Base-by-base conservation (phyloP, 2,113 vertebrate genomes). In the Tetrax tetrax region DNA sequence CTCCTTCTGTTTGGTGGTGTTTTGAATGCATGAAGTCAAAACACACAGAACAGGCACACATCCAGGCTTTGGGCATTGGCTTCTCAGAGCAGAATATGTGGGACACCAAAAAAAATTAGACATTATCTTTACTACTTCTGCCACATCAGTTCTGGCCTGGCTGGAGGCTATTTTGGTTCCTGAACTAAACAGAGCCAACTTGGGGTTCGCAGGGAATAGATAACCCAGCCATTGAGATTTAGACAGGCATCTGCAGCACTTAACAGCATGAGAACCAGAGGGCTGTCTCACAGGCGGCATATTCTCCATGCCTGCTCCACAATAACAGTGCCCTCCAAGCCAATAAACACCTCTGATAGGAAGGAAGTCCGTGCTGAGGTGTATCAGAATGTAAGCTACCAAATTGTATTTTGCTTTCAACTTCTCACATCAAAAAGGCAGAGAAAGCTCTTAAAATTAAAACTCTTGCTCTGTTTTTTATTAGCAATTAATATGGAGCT, bases 391-490 rank as follows among this genome's bases (percentile, higher is more conserved):
- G 20, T 50, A 78, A 79, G 20, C 6, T 85, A 50, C 25, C 22
- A 71, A 31, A 14, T 2, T 27, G 16, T 28, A 29, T 43, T 84
- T 89, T 82, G 41, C 41, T 94, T 79, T 54, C 35, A 63, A 28
- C 45, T 57, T 85, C 66, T 59, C 64, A 15, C 38, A 75, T 68
- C 33, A 57, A 60, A 93, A 86, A 85, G 27, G 11, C 23, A 41
- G n/a, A 80, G 41, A 15, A 96, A 87, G 24, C 22, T 53, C 78
- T 94, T 90, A 82, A 80, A 88, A 74, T 76, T 7, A 85, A 93
- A 66, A 41, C 3, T 6, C 20, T 72, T 93, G 18, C 9, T 71
- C 51, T 87, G 31, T 12, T 75, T 80, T 93, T 74, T 56, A 70
- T 92, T 78, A 83, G 25, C 68, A 89, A 93, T 77, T 88, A 80